Percentiles rank a stretch among this genome's conserved stretches.
Conservation (phyloP, 2,888 invertebrate genomes). For the Dynastes hyllus region DNA sequence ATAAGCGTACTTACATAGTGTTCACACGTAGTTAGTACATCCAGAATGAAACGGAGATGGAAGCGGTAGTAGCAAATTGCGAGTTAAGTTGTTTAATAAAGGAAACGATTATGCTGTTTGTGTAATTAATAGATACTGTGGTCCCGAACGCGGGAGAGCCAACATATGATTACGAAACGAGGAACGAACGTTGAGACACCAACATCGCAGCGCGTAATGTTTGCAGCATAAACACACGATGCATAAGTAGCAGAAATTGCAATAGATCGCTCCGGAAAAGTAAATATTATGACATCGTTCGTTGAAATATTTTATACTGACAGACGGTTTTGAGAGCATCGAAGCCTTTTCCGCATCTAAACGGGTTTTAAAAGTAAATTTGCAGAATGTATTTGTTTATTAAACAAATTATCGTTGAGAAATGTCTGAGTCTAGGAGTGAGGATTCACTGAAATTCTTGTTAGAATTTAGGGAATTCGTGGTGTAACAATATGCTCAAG, state of each 20-base stretch:
- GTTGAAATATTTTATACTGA: too few species aligned
- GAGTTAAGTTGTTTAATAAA: conserved; percentile 57
- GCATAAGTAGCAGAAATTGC: not conserved
- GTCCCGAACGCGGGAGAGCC: conserved; percentile 45
- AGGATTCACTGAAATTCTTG: too few species aligned
- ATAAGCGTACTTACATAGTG: not conserved
- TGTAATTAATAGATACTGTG: conserved; percentile 61
- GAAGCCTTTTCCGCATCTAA: too few species aligned
- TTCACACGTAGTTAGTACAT: conserved; percentile 29
- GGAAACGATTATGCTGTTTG: conserved; percentile 60
- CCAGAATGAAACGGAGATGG: conserved; percentile 41
- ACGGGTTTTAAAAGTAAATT: too few species aligned
- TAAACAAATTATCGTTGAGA: too few species aligned
- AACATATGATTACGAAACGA: conserved; percentile 57
- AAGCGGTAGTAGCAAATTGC: conserved; percentile 56
- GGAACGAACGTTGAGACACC: not conserved
- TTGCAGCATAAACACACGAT: not conserved
- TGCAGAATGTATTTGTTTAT: too few species aligned
- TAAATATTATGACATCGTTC: too few species aligned
- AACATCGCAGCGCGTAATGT: not conserved
- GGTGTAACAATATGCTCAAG: too few species aligned
- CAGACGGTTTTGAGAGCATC: too few species aligned
- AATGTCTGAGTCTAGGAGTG: too few species aligned
- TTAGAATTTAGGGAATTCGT: too few species aligned
- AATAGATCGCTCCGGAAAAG: too few species aligned